Conservation (phyloP, 2,113 vertebrate species). For the Pterocles gutturalis region DNA sequence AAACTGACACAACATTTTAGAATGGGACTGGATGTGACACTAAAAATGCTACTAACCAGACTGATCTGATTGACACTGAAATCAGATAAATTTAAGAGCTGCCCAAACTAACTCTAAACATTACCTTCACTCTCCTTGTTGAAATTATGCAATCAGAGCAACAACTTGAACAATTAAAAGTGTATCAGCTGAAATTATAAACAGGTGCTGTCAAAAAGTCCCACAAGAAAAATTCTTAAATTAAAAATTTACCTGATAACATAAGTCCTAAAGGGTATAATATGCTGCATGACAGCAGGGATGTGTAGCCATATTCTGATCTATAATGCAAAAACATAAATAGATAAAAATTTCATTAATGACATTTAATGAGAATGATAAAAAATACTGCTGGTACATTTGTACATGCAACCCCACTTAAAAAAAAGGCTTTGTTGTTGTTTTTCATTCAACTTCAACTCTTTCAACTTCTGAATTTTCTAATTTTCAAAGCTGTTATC, state of each 20-base stretch:
- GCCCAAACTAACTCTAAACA: neutral
- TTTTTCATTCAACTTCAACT: neutral
- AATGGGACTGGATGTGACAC: neutral
- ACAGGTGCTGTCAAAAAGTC: neutral
- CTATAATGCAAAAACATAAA: slow-evolving; percentile 78
- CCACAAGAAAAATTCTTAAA: neutral
- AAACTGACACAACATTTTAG: neutral
- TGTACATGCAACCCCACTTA: neutral
- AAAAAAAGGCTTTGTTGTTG: neutral
- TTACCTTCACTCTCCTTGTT: neutral
- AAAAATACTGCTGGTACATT: neutral
- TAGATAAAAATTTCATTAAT: slow-evolving; percentile 28
- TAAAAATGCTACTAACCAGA: neutral
- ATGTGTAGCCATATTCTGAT: slow-evolving; percentile 99
- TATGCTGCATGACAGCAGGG: slow-evolving; percentile 99
- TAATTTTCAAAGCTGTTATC: neutral
- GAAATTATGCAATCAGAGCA: neutral
- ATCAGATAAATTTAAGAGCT: neutral
- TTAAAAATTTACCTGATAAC: slow-evolving; percentile 91
- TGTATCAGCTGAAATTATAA: neutral
- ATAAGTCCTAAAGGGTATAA: slow-evolving; percentile 97
- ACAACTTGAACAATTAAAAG: neutral
- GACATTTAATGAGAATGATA: neutral
- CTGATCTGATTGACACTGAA: neutral
- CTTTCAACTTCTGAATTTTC: neutral